Base-by-base conservation (phyloP, 2,113 vertebrate species). In the Pandion haliaetus region DNA sequence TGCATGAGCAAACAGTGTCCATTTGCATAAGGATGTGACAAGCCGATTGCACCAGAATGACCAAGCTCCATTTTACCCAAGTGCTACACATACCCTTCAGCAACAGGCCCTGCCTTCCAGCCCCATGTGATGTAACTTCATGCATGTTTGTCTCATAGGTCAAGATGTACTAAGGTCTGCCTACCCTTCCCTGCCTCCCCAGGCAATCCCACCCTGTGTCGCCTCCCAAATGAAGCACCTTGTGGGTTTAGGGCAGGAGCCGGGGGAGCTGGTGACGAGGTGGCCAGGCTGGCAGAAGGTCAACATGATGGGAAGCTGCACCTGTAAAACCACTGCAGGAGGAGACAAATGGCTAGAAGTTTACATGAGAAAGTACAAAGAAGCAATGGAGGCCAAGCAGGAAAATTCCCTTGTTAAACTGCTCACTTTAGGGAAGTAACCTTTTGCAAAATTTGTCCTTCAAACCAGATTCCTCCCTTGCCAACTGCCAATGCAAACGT, bases 101-200 rank as follows among this genome's bases (percentile, higher is more conserved):
- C 52, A 55, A 25, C 62, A 26, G 16, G 36, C 32, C 26, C 66
- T 82, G 76, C 61, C 32, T 65, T 14, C 55, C 82, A 80, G 38
- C 7, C 12, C 2, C 0, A 8, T 12, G 5, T 9, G 67, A 4
- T 32, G 18, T 13, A 32, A 57, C 23, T n/a, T n/a, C 28, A 36
- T 36, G 57, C 26, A 9, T 8, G 17, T 21, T 80, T 47, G 21
- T 62, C 54, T 26, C 65, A 17, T 10, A 17, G 38, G 57, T 36
- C 18, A 45, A 54, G 31, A 14, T 11, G 15, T n/a, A 32, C 25
- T 20, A 20, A 62, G 34, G 25, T 36, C 40, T 91, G 47, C 54
- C 20, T 12, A 23, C 50, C 7, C 18, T 25, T 28, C 26, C 45
- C 47, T 54, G 26, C 38, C 50, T 47, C 50, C 26, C 26, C 31